Conservation (phyloP, 2,888 invertebrate genomes). For the Machimus rusticus region DNA sequence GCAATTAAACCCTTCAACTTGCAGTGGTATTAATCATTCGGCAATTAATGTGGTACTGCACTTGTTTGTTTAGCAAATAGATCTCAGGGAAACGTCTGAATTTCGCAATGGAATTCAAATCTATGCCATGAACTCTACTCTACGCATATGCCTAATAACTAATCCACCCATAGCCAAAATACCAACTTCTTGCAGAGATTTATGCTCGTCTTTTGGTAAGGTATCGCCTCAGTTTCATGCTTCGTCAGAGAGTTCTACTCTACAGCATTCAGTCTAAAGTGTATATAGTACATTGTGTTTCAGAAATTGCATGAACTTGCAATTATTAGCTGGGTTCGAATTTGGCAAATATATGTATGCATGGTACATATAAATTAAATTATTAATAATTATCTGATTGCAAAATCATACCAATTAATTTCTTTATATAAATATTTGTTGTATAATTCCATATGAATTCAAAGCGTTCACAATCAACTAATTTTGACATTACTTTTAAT, state of each 20-base stretch:
- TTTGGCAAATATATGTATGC: too few relatives aligned
- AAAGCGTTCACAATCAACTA: too few relatives aligned
- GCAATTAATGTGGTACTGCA: slow-evolving; percentile 10
- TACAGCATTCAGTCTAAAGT: background rate
- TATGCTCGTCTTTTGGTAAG: background rate
- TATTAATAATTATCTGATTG: too few relatives aligned
- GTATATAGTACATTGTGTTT: background rate
- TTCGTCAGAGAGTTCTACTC: background rate
- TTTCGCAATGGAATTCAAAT: background rate
- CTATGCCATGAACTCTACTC: background rate
- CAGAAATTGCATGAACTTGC: background rate
- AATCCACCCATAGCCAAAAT: background rate
- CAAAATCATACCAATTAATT: too few relatives aligned
- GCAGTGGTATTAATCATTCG: slow-evolving; percentile 10
- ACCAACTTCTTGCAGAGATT: background rate
- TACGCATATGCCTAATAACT: background rate
- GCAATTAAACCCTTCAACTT: slow-evolving; percentile 28
- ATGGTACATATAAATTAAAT: too few relatives aligned
- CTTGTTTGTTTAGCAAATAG: slow-evolving; percentile 24
- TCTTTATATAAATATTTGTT: too few relatives aligned
- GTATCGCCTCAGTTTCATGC: background rate
- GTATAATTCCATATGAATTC: too few relatives aligned
- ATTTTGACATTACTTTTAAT: too few relatives aligned
- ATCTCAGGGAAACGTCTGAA: slow-evolving; percentile 20
- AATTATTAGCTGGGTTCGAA: too few relatives aligned